Evolutionary conservation across 2,797 vertebrate genomes (phyloP).

Genomic region (Diceros bicornis): DNA sequence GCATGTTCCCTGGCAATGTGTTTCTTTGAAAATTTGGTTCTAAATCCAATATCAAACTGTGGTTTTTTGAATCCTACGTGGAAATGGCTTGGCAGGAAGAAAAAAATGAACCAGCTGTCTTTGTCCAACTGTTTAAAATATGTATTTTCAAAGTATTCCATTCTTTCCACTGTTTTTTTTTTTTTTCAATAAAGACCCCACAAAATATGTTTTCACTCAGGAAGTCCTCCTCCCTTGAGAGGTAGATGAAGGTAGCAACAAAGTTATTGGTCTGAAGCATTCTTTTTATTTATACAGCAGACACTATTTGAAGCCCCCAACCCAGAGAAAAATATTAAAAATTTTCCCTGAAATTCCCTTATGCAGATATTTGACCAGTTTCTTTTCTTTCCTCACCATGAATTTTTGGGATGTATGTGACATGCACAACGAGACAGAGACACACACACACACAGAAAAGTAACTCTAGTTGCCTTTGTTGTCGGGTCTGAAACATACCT

Average conservation of each 20-base stretch:
- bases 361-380: neutral
- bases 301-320: neutral
- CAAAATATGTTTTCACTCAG: constrained; percentile 75
- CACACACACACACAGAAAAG: neutral
- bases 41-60: constrained; percentile 79
- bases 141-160: constrained; percentile 81
- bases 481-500: constrained; percentile 13
- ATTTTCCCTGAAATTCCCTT: neutral
- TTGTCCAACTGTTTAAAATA: constrained; percentile 81
- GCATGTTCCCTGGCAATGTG: constrained; percentile 60
- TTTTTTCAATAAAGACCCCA: constrained; percentile 57
- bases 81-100: constrained; percentile 77
- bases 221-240: constrained; percentile 57
- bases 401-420: neutral
- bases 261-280: neutral
- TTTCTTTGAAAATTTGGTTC: constrained; percentile 73
- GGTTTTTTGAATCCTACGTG: constrained; percentile 77
- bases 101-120: constrained; percentile 76
- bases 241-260: neutral
- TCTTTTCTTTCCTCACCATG: constrained; percentile 31
- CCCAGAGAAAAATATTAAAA: neutral
- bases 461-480: neutral
- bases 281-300: constrained; percentile 46
- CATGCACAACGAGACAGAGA: neutral
- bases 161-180: constrained; percentile 79